Percentiles rank a stretch among this genome's conserved stretches.
phyloP scores from a whole-genome alignment of 2,113 vertebrate genomes.

The Athene cunicularia region DNA sequence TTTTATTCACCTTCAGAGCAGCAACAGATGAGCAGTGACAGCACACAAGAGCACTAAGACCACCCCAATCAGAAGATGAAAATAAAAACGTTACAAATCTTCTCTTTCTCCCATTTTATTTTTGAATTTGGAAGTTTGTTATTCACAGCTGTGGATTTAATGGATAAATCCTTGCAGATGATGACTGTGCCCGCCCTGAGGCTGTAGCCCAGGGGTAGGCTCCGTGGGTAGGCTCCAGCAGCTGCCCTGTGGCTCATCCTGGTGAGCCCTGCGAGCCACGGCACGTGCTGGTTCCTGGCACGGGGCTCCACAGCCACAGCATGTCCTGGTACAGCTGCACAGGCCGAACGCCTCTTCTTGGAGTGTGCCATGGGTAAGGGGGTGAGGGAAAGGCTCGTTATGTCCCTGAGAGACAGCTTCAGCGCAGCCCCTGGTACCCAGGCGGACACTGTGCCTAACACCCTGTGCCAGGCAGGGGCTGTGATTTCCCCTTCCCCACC shows the following conservation, averaged over 20 bases:
- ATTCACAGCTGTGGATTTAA: background rate
- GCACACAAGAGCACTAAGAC: background rate
- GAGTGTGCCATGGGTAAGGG: fast-evolving
- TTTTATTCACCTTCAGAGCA: background rate
- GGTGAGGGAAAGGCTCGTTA: background rate
- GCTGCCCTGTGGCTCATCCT: background rate
- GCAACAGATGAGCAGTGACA: background rate
- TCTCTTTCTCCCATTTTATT: background rate
- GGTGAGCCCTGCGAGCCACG: background rate
- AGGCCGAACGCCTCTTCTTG: no score
- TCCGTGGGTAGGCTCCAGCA: no score
- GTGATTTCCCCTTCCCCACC: no score
- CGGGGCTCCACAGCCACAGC: background rate
- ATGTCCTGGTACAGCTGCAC: no score
- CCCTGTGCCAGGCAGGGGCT: background rate
- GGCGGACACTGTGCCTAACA: no score
- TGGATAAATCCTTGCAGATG: background rate
- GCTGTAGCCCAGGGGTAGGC: background rate
- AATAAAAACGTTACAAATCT: background rate
- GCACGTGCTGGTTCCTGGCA: background rate
- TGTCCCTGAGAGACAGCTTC: background rate
- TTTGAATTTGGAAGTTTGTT: background rate
- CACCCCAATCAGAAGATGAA: background rate
- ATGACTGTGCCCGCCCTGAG: background rate
- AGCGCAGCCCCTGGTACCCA: no score